Conservation (phyloP, 2,888 invertebrate species). For the Caenorhabditis uteleia region DNA sequence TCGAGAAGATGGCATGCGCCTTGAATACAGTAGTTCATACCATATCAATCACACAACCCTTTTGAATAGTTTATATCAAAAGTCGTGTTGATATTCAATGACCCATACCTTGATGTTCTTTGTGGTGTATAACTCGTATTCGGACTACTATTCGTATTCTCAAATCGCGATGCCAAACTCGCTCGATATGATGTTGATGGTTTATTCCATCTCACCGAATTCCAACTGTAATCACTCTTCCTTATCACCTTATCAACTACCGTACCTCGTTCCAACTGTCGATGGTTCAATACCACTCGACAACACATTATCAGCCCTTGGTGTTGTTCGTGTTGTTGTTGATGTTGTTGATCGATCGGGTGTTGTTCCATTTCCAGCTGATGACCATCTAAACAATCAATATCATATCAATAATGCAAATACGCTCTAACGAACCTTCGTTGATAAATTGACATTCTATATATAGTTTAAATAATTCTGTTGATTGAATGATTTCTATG, state of each 20-base stretch:
- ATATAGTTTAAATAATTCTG: too few species aligned
- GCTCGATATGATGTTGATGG: slow-evolving; percentile 49
- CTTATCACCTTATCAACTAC: too few species aligned
- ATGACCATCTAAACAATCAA: background rate
- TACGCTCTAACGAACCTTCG: slow-evolving; percentile 8
- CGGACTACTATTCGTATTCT: slow-evolving; percentile 22
- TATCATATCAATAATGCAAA: background rate
- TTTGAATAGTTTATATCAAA: background rate
- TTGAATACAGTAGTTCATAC: too few species aligned
- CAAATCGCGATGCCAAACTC: slow-evolving; percentile 43
- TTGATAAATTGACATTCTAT: slow-evolving; percentile 39
- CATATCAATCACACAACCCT: too few species aligned
- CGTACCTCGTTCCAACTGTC: slow-evolving; percentile 50
- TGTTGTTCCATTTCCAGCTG: slow-evolving; percentile 2
- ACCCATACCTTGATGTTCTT: slow-evolving; percentile 21
- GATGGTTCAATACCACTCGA: slow-evolving; percentile 46
- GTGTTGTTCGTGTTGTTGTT: slow-evolving; percentile 26
- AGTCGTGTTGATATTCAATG: background rate
- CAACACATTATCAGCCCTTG: slow-evolving; percentile 33
- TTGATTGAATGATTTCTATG: too few species aligned
- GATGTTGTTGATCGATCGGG: slow-evolving; percentile 18
- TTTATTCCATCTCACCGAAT: slow-evolving; percentile 62
- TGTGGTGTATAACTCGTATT: slow-evolving; percentile 18
- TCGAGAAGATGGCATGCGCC: too few species aligned
- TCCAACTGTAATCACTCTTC: too few species aligned